A percentile compares a stretch with the other conserved stretches of the same genome.
Evolutionary conservation across 2,888 invertebrate genomes (phyloP).

Genomic region (Blastobasis adustella): DNA sequence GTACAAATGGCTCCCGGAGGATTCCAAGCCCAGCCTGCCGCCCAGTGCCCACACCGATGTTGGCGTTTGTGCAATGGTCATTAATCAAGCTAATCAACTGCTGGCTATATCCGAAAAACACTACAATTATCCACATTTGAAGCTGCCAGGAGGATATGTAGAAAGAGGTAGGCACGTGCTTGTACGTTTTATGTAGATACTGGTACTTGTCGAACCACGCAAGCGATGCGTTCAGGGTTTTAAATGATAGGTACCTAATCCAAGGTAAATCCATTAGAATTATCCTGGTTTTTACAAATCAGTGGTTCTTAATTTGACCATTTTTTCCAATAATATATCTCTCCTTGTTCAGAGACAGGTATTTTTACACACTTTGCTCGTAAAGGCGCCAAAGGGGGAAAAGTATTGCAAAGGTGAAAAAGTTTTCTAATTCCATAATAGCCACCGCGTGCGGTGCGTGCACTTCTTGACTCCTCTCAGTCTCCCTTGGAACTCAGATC

Average conservation of each 20-base stretch:
- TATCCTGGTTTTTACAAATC: neutral
- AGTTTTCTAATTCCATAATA: too few species aligned
- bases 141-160: constrained; percentile 94
- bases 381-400: too few species aligned
- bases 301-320: too few species aligned
- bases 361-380: too few species aligned
- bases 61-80: constrained; percentile 91
- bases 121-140: constrained; percentile 82
- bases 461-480: too few species aligned
- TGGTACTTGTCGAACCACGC: too few species aligned
- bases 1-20: constrained; percentile 84
- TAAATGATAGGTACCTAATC: neutral
- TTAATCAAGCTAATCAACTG: constrained; percentile 83
- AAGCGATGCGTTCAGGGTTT: too few species aligned
- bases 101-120: constrained; percentile 88
- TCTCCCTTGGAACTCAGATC: too few species aligned
- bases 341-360: too few species aligned
- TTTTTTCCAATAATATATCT: too few species aligned
- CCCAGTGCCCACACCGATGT: constrained; percentile 83
- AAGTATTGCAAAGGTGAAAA: too few species aligned
- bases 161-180: constrained; percentile 78
- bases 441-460: too few species aligned
- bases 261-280: neutral
- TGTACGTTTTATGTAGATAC: neutral
- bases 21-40: constrained; percentile 80